These are phyloP conservation scores for Columba livia DNA, from an alignment of 2,113 vertebrate species.

Conservation along the genomic window DNA sequence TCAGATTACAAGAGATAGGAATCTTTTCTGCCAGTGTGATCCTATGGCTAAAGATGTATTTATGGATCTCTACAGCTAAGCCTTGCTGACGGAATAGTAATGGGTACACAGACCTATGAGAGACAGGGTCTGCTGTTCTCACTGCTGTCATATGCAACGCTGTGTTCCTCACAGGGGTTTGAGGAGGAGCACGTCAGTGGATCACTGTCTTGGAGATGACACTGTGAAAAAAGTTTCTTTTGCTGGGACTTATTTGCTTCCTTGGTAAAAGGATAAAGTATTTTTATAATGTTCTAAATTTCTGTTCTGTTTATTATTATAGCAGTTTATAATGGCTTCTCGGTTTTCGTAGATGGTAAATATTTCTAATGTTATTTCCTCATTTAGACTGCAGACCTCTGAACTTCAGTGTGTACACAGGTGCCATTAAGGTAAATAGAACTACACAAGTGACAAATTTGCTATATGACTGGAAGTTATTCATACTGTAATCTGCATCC, in stretches of 20 bases:
- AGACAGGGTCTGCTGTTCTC: not conserved
- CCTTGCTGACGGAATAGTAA: not conserved
- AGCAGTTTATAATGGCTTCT: not conserved
- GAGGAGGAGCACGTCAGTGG: not conserved
- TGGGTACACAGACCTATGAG: not conserved
- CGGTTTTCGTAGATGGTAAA: not conserved
- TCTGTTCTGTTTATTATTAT: not conserved
- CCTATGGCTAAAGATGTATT: not conserved
- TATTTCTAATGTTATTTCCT: not conserved
- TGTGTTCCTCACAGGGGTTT: not conserved
- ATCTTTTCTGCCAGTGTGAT: not conserved
- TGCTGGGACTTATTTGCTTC: not conserved
- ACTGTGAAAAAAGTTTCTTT: not conserved
- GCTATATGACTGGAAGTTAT: not conserved
- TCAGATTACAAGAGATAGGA: not conserved
- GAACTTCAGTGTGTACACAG: not conserved
- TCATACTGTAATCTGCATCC: constrained; percentile 1
- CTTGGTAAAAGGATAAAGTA: not conserved
- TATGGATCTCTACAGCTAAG: not conserved
- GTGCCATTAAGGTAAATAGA: not conserved
- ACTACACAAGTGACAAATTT: not conserved
- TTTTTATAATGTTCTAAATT: not conserved
- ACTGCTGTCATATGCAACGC: fast-evolving
- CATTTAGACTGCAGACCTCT: not conserved
- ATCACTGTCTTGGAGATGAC: not conserved